phyloP scores from a whole-genome alignment of 1,140 invertebrate species.

The Brachionus calyciflorus region DNA sequence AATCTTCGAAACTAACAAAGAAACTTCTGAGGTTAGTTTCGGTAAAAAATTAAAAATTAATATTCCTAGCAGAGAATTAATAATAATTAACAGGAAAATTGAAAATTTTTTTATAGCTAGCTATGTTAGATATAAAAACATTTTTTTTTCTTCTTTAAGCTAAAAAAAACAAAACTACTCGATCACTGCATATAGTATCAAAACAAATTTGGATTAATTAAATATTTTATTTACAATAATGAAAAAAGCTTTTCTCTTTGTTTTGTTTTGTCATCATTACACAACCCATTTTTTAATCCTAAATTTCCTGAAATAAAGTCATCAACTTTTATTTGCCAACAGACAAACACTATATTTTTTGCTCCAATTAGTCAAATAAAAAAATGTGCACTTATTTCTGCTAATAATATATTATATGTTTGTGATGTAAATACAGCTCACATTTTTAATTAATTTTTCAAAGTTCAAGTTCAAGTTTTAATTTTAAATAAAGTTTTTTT shows the following conservation, averaged over 20 bases:
- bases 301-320: background rate
- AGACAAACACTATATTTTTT: background rate
- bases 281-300: background rate
- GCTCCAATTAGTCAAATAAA: background rate
- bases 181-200: too few species aligned
- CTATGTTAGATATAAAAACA: too few species aligned
- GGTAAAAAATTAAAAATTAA: too few species aligned
- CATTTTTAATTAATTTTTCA: background rate
- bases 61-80: too few species aligned
- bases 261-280: background rate
- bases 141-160: too few species aligned
- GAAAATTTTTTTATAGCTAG: too few species aligned
- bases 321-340: background rate
- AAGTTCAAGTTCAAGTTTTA: background rate
- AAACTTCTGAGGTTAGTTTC: too few species aligned
- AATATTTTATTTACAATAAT: too few species aligned
- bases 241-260: background rate
- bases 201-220: too few species aligned
- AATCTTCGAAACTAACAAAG: too few species aligned
- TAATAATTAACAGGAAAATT: too few species aligned
- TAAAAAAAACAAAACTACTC: too few species aligned
- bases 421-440: background rate
- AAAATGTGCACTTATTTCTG: background rate
- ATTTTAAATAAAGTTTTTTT: background rate
- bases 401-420: background rate